Conservation (phyloP, 2,113 vertebrate genomes). For the Microcebus ravelobensis region DNA sequence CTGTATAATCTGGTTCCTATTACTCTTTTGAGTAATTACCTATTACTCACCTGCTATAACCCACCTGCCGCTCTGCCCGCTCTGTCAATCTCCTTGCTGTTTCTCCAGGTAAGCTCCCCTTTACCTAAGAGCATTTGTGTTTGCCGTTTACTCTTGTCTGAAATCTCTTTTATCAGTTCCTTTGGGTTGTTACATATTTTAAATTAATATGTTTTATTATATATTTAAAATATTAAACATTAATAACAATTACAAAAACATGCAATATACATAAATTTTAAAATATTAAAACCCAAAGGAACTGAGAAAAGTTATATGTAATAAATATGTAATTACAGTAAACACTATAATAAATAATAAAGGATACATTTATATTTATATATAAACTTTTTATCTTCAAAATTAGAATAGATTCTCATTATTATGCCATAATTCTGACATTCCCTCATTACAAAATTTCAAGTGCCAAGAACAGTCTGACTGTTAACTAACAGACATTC, state of each 20-base stretch:
- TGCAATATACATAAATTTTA: not conserved
- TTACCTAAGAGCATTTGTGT: not conserved
- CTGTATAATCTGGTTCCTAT: not conserved
- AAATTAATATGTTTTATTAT: not conserved
- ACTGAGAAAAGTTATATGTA: not conserved
- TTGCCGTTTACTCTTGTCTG: not conserved
- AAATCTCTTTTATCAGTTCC: not conserved
- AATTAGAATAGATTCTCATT: not conserved
- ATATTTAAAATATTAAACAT: not conserved
- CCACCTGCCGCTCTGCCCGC: no score
- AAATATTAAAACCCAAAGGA: not conserved
- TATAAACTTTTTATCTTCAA: not conserved
- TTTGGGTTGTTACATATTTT: not conserved
- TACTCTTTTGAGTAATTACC: not conserved
- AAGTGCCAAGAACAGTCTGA: not conserved
- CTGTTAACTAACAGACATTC: not conserved
- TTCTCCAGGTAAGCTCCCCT: not conserved
- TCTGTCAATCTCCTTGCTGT: fast-evolving
- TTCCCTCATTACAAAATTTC: not conserved
- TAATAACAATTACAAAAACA: not conserved
- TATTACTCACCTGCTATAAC: fast-evolving
- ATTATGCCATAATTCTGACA: not conserved
- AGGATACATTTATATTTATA: not conserved
- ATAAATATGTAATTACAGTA: not conserved
- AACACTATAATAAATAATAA: not conserved